Conservation (phyloP, 2,113 vertebrate species). For the Oreochromis spilurus region DNA sequence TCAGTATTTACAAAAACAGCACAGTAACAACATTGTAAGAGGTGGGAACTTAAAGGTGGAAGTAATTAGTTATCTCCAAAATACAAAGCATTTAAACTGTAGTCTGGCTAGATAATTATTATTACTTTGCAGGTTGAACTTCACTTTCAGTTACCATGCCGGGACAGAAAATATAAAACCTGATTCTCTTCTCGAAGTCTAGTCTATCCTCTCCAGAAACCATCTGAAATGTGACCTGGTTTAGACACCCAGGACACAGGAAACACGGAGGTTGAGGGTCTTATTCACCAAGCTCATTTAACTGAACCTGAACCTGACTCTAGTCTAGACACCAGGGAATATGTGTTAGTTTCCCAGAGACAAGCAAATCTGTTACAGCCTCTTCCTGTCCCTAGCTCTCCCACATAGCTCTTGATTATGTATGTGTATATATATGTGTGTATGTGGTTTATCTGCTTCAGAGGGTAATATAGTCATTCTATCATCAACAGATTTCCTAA, state of each 20-base stretch:
- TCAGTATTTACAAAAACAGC: neutral
- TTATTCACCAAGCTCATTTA: neutral
- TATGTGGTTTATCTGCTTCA: neutral
- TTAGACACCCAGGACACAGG: neutral
- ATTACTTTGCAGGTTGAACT: neutral
- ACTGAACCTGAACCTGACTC: neutral
- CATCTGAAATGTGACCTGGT: neutral
- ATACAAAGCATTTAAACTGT: neutral
- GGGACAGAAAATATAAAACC: neutral
- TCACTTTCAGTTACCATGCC: neutral
- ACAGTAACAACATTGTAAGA: neutral
- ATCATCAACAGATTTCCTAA: neutral
- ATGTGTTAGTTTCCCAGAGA: neutral
- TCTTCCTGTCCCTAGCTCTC: neutral
- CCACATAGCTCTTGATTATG: neutral
- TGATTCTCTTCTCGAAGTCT: accelerated
- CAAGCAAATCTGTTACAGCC: neutral
- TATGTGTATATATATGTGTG: neutral
- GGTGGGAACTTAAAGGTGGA: neutral
- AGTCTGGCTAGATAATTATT: neutral
- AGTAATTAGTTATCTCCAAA: neutral
- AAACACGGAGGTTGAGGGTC: neutral
- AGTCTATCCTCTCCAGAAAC: neutral
- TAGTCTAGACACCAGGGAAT: neutral
- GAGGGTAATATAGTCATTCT: neutral